phyloP scores from a whole-genome alignment of 92 coral and sea anemone genomes.

The Pocillopora meandrina region DNA sequence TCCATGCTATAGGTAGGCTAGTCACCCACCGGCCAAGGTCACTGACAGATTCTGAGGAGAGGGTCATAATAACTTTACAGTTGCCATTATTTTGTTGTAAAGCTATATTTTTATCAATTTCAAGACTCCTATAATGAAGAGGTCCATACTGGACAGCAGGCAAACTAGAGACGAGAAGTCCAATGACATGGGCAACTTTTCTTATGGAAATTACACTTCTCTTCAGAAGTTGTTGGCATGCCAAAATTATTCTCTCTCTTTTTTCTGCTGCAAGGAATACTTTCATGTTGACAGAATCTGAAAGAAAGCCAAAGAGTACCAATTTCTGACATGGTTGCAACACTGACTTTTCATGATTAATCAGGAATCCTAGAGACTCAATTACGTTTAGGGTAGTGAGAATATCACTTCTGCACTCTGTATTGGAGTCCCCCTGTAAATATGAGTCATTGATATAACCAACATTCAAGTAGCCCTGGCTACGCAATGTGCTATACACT shows the following conservation, averaged over 20 bases:
- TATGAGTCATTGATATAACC: conserved; percentile 65
- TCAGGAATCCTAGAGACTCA: conserved; percentile 37
- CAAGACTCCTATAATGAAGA: conserved; percentile 42
- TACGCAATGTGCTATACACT: conserved; percentile 51
- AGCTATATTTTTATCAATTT: conserved; percentile 49
- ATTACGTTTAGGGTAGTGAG: conserved; percentile 32
- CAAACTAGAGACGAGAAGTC: conserved; percentile 45
- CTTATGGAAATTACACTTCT: conserved; percentile 14
- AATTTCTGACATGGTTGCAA: conserved; percentile 39
- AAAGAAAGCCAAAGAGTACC: conserved; percentile 36
- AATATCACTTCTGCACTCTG: conserved; percentile 37
- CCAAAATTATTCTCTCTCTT: conserved; percentile 21
- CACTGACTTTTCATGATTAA: conserved; percentile 30
- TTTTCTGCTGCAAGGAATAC: conserved; percentile 46
- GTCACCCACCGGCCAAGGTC: conserved; percentile 55
- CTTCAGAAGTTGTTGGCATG: conserved; percentile 31
- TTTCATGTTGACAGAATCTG: conserved; percentile 36
- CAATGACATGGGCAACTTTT: conserved; percentile 46
- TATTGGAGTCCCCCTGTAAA: conserved; percentile 44
- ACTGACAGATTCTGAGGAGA: conserved; percentile 28
- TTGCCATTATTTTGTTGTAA: conserved; percentile 51
- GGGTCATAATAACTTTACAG: conserved; percentile 44
- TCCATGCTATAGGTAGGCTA: conserved; percentile 37
- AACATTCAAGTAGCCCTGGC: conserved; percentile 45
- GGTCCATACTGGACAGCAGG: conserved; percentile 66